Evolutionary conservation across 2,888 invertebrate species (phyloP).

Genomic region (Tinea pellionella): DNA sequence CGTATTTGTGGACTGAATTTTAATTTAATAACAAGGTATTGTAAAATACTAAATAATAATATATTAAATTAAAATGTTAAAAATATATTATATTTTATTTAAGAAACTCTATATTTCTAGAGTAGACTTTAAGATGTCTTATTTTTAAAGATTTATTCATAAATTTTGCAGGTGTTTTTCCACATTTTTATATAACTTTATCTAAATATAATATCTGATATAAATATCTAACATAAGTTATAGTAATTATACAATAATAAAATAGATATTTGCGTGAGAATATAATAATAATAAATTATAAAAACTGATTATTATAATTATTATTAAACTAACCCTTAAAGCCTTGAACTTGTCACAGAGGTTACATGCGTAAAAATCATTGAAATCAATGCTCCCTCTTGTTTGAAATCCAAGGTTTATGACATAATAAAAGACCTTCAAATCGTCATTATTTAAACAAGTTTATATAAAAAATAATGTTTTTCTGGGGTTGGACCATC

Average conservation of each 20-base stretch:
- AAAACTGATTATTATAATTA: background rate
- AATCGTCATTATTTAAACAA: background rate
- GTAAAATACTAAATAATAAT: too few relatives aligned
- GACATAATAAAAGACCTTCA: constrained; percentile 23
- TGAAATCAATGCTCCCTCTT: background rate
- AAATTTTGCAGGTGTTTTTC: background rate
- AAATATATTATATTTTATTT: too few relatives aligned
- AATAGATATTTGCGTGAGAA: background rate
- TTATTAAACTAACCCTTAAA: constrained; percentile 34
- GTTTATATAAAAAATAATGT: background rate
- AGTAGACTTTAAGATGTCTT: too few relatives aligned
- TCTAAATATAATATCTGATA: background rate
- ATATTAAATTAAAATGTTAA: too few relatives aligned
- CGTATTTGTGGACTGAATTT: too few relatives aligned
- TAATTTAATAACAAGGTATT: too few relatives aligned
- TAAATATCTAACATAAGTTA: background rate
- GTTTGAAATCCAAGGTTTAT: constrained; percentile 24
- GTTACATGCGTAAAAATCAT: constrained; percentile 27
- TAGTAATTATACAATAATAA: background rate
- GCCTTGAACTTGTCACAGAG: constrained; percentile 56
- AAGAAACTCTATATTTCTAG: too few relatives aligned
- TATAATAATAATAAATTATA: background rate
- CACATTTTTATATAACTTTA: too few relatives aligned
- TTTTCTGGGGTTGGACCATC: too few relatives aligned
- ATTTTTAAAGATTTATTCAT: background rate